A percentile compares a stretch with the other conserved stretches of the same genome.
Evolutionary conservation across 53 echinoderm and acorn worm genomes (phyloP).

Genomic region (Actinopyga echinites): DNA sequence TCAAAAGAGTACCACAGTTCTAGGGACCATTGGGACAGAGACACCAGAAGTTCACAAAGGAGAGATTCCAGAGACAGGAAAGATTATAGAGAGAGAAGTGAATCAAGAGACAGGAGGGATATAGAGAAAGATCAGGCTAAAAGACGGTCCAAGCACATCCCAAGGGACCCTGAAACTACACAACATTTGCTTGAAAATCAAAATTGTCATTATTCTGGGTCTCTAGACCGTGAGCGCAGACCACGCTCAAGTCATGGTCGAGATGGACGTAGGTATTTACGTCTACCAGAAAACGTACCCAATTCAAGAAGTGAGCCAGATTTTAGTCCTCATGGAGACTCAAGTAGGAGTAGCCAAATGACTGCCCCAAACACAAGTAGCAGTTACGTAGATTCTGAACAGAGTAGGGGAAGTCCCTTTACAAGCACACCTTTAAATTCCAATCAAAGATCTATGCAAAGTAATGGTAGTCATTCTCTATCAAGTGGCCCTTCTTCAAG

Average conservation of each 20-base stretch:
- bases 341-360: neutral
- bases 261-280: neutral
- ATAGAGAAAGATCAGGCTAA: too few species aligned
- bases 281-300: neutral
- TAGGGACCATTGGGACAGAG: neutral
- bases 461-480: neutral
- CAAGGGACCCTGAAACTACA: too few species aligned
- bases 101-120: too few species aligned
- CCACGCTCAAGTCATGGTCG: neutral
- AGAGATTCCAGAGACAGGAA: too few species aligned
- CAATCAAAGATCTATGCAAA: neutral
- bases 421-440: conserved; percentile 15
- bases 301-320: conserved; percentile 13
- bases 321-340: conserved; percentile 21
- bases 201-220: neutral
- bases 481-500: neutral
- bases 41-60: too few species aligned
- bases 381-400: conserved; percentile 1
- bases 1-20: neutral
- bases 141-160: too few species aligned
- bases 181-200: neutral
- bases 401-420: neutral
- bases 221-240: conserved; percentile 13
- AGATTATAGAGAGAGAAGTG: too few species aligned
- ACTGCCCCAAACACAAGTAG: neutral